Evolutionary conservation across 2,797 vertebrate genomes (phyloP).

Genomic region (Tiaroga cobitis): DNA sequence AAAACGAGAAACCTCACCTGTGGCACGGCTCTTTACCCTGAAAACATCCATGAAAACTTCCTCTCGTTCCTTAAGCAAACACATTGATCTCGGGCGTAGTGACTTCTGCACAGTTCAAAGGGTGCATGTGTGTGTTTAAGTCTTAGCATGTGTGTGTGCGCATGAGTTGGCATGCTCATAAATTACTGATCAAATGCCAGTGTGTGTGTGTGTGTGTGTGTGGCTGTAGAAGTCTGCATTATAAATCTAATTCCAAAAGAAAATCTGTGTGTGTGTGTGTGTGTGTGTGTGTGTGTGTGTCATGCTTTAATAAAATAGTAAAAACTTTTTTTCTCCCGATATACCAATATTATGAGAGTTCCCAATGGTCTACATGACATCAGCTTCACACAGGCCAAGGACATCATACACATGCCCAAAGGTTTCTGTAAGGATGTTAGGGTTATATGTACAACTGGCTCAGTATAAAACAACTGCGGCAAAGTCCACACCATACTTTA

Average conservation of each 20-base stretch:
- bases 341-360: neutral
- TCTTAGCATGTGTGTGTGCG: constrained; percentile 6
- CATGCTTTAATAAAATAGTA: neutral
- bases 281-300: neutral
- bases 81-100: constrained; percentile 48
- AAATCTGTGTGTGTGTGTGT: neutral
- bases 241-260: neutral
- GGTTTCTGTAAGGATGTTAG: neutral
- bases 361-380: neutral
- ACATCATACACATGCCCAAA: neutral
- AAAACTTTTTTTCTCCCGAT: neutral
- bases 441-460: neutral
- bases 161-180: constrained; percentile 13
- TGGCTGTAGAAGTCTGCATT: neutral
- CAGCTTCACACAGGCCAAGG: neutral
- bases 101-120: constrained; percentile 42
- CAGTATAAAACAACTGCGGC: neutral
- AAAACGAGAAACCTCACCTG: constrained; percentile 66
- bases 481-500: neutral
- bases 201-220: constrained; percentile 12
- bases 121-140: constrained; percentile 46
- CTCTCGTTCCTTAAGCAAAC: constrained; percentile 62
- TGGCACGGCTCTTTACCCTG: constrained; percentile 44
- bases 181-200: constrained; percentile 10
- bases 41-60: constrained; percentile 51